Base-by-base conservation (phyloP, 2,888 invertebrate species). In the Portevinia maculata region DNA sequence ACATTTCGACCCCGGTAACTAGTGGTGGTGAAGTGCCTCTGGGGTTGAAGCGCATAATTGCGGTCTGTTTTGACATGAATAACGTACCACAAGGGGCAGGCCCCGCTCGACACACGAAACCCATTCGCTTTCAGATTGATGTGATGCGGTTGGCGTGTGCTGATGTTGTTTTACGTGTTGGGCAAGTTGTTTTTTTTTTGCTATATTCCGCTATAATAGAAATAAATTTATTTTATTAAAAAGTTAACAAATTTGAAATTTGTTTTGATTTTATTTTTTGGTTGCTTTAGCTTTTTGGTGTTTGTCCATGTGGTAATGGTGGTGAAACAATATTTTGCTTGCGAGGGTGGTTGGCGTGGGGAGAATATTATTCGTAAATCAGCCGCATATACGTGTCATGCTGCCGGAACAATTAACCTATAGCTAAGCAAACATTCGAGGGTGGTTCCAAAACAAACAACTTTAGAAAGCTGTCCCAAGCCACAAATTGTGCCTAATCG, bases 381-480 rank as follows among this genome's bases (percentile, higher is more conserved):
- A 79, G 74, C 74, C 74, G 8, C 79, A 69, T 57, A 55, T 74
- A 79, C 74, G 74, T 79, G 79, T 62, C 62, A 50, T 30, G 46
- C 37, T 41, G 74, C 74, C 79, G 30, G 69, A 62, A 69, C 79
- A 79, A 79, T 79, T 74, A 79, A 62, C 74, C 79, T 57, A 50
- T 21, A 24, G 74, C 67, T 69, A 62, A 79, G 62, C 50, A 74
- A 79, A 57, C 67, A 62, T 32, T 17, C 17, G 53, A 28, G 11
- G 55, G 39, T 64, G 74, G 74, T 32, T 79, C 55, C 19, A 57
- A 74, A 69, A 62, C 69, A 79, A 74, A 79, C 65, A 74, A 30
- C 74, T 79, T 79, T 57, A 32, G 59, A 59, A 52, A 59, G 28
- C 46, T 48, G 60, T 48, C 39, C 50, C 53, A 64, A 44, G 44